These are phyloP conservation scores for Micropoecilia bifurca DNA, from an alignment of 2,797 vertebrate species.

Conservation along the genomic window DNA sequence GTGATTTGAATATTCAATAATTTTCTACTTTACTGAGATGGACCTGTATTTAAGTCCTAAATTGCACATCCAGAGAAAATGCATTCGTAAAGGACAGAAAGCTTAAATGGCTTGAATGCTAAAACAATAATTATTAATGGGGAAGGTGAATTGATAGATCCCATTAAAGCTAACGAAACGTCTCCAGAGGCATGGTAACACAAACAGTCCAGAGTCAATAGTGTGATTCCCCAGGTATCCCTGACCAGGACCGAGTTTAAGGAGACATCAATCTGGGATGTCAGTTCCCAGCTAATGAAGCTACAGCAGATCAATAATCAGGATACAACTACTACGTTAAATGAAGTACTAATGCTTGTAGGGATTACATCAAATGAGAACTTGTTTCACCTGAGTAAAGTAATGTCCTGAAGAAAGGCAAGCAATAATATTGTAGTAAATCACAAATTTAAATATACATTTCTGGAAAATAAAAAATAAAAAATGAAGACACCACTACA, in stretches of 20 bases:
- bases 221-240: conserved; percentile 85
- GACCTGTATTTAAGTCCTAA: conserved; percentile 31
- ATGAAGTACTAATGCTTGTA: conserved; percentile 85
- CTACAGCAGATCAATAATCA: conserved; percentile 89
- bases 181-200: conserved; percentile 78
- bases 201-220: conserved; percentile 85
- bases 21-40: background rate
- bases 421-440: conserved; percentile 1
- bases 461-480: background rate
- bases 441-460: background rate
- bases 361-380: conserved; percentile 62
- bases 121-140: conserved; percentile 84
- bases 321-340: conserved; percentile 79
- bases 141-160: conserved; percentile 87
- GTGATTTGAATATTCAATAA: background rate
- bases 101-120: conserved; percentile 53
- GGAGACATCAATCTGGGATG: conserved; percentile 91
- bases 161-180: conserved; percentile 83
- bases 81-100: conserved; percentile 34
- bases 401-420: conserved; percentile 5
- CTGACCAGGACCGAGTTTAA: conserved; percentile 85
- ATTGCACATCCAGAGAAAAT: conserved; percentile 58
- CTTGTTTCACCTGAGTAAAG: conserved; percentile 27
- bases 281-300: conserved; percentile 91
- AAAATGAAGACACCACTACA: background rate